Evolutionary conservation across 1,140 invertebrate genomes (phyloP), one percentile per base, ranked within the genome.

Genomic region (Cardiocondyla obscurior): DNA sequence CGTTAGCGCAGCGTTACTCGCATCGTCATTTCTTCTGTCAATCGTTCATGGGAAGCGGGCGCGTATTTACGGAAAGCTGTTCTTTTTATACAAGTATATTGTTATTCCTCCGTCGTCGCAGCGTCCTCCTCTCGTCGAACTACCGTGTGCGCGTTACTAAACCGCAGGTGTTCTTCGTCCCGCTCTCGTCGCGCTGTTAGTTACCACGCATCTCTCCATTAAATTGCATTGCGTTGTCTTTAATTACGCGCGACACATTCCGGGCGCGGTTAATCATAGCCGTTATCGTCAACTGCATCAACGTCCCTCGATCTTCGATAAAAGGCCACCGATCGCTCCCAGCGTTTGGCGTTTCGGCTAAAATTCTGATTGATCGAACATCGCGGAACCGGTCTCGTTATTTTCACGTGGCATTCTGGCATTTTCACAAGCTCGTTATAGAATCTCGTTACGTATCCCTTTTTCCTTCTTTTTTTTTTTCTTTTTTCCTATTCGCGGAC

Each of bases 71-170:
- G 72, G 72, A 74, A 44, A 74, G n/a, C 12, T 8, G 1, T 22
- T 46, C 10, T 62, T 62, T 62, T 62, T 74, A 5, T 6, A 25
- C 1, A 0, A 14, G 58, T 28, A 64, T 36, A 76, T 74, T 64
- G 7, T 76, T 64, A 46, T 76, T 76, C 51, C 33, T 36, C 12
- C 8, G 14, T 25, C 19, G 14, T 36, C 19, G 46, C 16, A 7
- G 42, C 22, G 22, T 51, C 14, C 16, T 70, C 67, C 46, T 70
- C 25, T 36, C 5, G 28, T 10, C 14, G 14, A 25, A 36, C n/a
- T n/a, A 33, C 8, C 69, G 2, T 39, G 51, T 39, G 65, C 36
- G 53, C 53, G n/a, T 62, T 74, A 49, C 57, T 62, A 62, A 62
- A 62, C 12, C 12, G 39, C 39, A 76, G 28, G 30, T 76, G 39